These are phyloP conservation scores for Dolichomitus sp. DNA, from an alignment of 2,888 invertebrate species.

Conservation along the genomic window DNA sequence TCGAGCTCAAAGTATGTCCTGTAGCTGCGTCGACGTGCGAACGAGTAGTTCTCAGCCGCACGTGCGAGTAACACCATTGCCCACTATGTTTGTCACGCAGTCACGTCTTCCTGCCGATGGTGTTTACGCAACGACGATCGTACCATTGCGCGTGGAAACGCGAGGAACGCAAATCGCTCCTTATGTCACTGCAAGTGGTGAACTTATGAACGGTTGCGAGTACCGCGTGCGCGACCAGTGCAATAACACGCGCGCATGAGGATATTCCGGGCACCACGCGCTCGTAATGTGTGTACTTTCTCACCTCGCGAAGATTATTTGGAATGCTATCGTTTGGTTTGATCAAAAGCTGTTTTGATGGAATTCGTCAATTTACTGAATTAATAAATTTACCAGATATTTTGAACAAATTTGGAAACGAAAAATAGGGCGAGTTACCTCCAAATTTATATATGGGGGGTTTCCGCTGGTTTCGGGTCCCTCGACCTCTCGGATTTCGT, in stretches of 20 bases:
- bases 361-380: neutral
- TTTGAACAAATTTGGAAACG: neutral
- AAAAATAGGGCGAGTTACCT: too few relatives aligned
- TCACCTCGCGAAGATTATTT: neutral
- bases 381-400: neutral
- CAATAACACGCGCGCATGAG: conserved; percentile 50
- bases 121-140: conserved; percentile 76
- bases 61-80: conserved; percentile 73
- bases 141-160: conserved; percentile 71
- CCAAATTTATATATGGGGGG: too few relatives aligned
- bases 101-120: conserved; percentile 79
- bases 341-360: neutral
- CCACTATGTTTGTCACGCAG: conserved; percentile 80
- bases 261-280: conserved; percentile 50
- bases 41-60: conserved; percentile 49
- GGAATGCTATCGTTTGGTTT: neutral
- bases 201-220: conserved; percentile 25
- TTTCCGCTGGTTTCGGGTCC: too few relatives aligned
- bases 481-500: too few relatives aligned
- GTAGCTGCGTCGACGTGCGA: conserved; percentile 63
- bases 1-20: conserved; percentile 49
- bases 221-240: conserved; percentile 5
- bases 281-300: conserved; percentile 17
- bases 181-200: conserved; percentile 71
- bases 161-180: conserved; percentile 71